Evolutionary conservation across 2,113 vertebrate genomes (phyloP).

Genomic region (Atractosteus spatula): DNA sequence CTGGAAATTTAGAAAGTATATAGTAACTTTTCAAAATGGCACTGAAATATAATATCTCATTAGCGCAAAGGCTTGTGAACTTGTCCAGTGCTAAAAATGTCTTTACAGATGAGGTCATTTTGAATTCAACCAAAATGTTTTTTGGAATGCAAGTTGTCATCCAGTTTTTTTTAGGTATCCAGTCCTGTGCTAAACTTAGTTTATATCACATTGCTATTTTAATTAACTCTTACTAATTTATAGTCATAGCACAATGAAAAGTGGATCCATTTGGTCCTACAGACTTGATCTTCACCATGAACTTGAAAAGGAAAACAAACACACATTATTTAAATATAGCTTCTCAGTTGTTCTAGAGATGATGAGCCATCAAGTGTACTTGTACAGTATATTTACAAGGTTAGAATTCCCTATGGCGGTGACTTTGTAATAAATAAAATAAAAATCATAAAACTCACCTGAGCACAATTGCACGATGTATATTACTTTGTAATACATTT

Average conservation of each 20-base stretch:
- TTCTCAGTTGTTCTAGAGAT: constrained; percentile 44
- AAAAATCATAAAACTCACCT: too few relatives aligned
- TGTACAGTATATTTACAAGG: constrained; percentile 44
- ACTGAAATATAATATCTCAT: constrained; percentile 15
- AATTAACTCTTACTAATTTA: constrained; percentile 34
- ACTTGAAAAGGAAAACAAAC: constrained; percentile 36
- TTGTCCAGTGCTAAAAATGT: constrained; percentile 11
- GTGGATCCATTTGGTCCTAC: constrained; percentile 3
- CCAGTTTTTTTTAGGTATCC: constrained; percentile 15
- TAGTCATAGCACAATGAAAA: constrained; percentile 10
- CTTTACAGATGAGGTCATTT: constrained; percentile 28
- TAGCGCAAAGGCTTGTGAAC: constrained; percentile 11
- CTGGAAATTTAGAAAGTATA: constrained; percentile 7
- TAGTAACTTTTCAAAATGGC: constrained; percentile 21
- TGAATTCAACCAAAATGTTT: constrained; percentile 20
- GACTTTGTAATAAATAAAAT: too few relatives aligned
- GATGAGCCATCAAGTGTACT: constrained; percentile 43
- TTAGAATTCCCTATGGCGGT: constrained; percentile 28
- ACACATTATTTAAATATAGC: constrained; percentile 42
- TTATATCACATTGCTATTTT: constrained; percentile 31
- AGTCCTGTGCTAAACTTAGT: constrained; percentile 34
- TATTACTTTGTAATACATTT: too few relatives aligned
- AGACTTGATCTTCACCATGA: constrained; percentile 19
- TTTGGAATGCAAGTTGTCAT: constrained; percentile 11
- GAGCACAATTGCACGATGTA: too few relatives aligned